Percentiles rank a stretch among this genome's conserved stretches.
phyloP scores from a whole-genome alignment of 2,797 vertebrate genomes.

The Acrossocheilus fasciatus region DNA sequence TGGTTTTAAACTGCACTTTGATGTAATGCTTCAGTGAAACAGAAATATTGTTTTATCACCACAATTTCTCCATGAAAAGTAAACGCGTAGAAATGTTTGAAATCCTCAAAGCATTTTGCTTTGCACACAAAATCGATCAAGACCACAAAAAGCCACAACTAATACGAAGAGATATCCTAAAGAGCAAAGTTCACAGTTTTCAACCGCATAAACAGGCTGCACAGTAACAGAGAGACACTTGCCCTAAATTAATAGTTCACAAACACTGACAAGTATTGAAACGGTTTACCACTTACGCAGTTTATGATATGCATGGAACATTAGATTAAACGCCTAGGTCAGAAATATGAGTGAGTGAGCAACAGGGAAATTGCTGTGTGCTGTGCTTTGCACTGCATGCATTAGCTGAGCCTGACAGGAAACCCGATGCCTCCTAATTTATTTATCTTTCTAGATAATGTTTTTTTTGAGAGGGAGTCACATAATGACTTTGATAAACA shows the following conservation, averaged over 20 bases:
- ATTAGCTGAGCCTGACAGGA: constrained; percentile 37
- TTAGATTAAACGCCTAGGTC: constrained; percentile 15
- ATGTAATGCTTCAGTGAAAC: constrained; percentile 18
- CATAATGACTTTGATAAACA: constrained; percentile 61
- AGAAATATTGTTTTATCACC: constrained; percentile 14
- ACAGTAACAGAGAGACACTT: constrained; percentile 58
- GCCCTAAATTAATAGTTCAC: constrained; percentile 67
- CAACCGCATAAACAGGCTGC: constrained; percentile 61
- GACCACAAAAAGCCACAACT: constrained; percentile 56
- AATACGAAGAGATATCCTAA: constrained; percentile 64
- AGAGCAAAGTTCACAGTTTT: constrained; percentile 75
- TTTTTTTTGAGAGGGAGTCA: constrained; percentile 37
- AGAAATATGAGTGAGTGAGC: neutral
- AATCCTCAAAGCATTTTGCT: constrained; percentile 16
- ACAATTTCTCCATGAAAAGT: neutral
- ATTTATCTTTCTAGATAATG: constrained; percentile 55
- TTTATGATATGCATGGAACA: constrained; percentile 7
- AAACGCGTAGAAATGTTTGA: neutral
- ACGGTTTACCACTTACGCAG: neutral
- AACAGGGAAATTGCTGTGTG: neutral
- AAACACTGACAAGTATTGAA: constrained; percentile 61
- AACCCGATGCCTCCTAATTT: constrained; percentile 50
- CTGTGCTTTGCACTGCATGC: constrained; percentile 17
- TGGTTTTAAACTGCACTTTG: constrained; percentile 20
- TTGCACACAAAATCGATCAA: neutral